phyloP scores from a whole-genome alignment of 2,888 invertebrate genomes.

The Megaustenia siamemsis region DNA sequence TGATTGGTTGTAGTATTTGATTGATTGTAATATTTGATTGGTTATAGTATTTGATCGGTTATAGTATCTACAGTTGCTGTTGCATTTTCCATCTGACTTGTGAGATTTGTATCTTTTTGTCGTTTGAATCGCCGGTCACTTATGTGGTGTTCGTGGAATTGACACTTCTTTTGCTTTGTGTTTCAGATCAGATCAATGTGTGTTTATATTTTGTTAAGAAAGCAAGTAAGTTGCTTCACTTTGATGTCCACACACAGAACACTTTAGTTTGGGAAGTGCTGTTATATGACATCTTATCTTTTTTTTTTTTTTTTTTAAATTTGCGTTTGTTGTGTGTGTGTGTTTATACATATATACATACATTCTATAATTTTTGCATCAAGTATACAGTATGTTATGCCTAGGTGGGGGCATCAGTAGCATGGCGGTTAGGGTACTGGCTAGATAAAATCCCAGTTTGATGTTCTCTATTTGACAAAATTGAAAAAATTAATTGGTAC shows the following conservation, averaged over 20 bases:
- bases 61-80: too few relatives aligned
- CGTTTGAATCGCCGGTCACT: not conserved
- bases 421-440: too few relatives aligned
- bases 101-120: not conserved
- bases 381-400: not conserved
- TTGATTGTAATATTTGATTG: too few relatives aligned
- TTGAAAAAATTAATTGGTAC: too few relatives aligned
- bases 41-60: too few relatives aligned
- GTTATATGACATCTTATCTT: too few relatives aligned
- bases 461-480: too few relatives aligned
- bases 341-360: too few relatives aligned
- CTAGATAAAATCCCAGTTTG: too few relatives aligned
- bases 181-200: slow-evolving; percentile 52
- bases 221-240: slow-evolving; percentile 43
- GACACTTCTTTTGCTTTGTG: slow-evolving; percentile 15
- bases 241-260: not conserved
- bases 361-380: not conserved
- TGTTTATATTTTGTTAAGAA: slow-evolving; percentile 51
- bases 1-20: too few relatives aligned
- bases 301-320: not conserved
- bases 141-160: not conserved
- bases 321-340: not conserved
- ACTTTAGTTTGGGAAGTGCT: not conserved
- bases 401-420: too few relatives aligned
- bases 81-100: not conserved